Percentiles rank a stretch among this genome's conserved stretches.
These are phyloP conservation scores for Sebastes diploproa DNA, from an alignment of 2,797 vertebrate genomes.

Conservation along the genomic window DNA sequence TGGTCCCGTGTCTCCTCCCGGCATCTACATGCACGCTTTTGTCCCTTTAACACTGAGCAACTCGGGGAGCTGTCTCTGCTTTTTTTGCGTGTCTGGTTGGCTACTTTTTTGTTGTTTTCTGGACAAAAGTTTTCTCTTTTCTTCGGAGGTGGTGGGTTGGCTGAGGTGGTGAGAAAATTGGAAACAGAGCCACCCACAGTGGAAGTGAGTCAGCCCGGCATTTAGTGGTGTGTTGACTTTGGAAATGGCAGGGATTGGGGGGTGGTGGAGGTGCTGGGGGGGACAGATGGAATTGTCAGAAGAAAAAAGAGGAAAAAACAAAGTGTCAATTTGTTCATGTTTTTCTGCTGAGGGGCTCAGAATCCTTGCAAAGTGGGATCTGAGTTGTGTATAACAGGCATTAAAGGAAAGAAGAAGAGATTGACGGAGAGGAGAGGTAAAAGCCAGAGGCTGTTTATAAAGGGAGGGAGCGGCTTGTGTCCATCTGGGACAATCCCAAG, in stretches of 20 bases:
- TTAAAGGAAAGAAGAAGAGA: slow-evolving; percentile 11
- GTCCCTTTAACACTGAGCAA: slow-evolving; percentile 38
- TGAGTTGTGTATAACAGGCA: not conserved
- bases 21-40: slow-evolving; percentile 15
- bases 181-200: slow-evolving; percentile 84
- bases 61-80: slow-evolving; percentile 9
- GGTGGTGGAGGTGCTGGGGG: slow-evolving; percentile 2
- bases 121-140: slow-evolving; percentile 67
- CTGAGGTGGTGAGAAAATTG: slow-evolving; percentile 81
- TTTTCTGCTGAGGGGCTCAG: slow-evolving; percentile 30
- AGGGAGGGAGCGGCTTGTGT: slow-evolving; percentile 78
- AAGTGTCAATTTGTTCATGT: slow-evolving; percentile 50
- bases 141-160: slow-evolving; percentile 58
- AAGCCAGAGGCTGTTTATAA: slow-evolving; percentile 74
- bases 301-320: slow-evolving; percentile 15
- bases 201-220: slow-evolving; percentile 78
- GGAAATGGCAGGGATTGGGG: slow-evolving; percentile 60
- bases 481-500: slow-evolving; percentile 80
- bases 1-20: slow-evolving; percentile 1
- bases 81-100: slow-evolving; percentile 51
- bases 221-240: slow-evolving; percentile 79
- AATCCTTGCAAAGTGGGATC: slow-evolving; percentile 9
- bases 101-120: slow-evolving; percentile 47
- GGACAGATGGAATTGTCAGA: slow-evolving; percentile 41
- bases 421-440: slow-evolving; percentile 1